Percentiles rank a stretch among this genome's conserved stretches.
Evolutionary conservation across 2,888 invertebrate genomes (phyloP).

Genomic region (Plusia festucae): DNA sequence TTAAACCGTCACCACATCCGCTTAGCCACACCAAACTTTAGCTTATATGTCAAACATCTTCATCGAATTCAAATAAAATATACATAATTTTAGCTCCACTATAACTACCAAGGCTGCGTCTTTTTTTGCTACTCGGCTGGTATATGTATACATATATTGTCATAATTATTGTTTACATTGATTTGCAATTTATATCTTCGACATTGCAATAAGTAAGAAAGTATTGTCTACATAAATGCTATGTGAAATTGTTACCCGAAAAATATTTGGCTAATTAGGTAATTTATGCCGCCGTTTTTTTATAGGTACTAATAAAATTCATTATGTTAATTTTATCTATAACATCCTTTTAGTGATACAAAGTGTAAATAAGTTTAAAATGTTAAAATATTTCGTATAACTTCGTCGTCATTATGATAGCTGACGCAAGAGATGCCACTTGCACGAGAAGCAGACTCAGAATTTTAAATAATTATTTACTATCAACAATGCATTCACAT

Average conservation of each 20-base stretch:
- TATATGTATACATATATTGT: neutral
- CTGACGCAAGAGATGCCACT: neutral
- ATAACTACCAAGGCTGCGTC: constrained; percentile 34
- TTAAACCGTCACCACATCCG: constrained; percentile 27
- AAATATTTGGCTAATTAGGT: too few species aligned
- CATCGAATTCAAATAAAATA: constrained; percentile 15
- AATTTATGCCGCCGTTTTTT: neutral
- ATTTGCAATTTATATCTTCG: constrained; percentile 5
- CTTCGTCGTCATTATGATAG: neutral
- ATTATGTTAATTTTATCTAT: constrained; percentile 1
- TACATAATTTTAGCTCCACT: constrained; percentile 16
- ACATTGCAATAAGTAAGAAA: neutral
- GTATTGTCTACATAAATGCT: neutral
- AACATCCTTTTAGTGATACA: neutral
- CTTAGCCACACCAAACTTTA: constrained; percentile 22
- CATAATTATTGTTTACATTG: neutral
- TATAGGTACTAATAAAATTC: neutral
- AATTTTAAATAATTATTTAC: too few species aligned
- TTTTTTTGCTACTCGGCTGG: constrained; percentile 33
- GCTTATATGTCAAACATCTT: constrained; percentile 24
- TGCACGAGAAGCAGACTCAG: too few species aligned
- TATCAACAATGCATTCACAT: too few species aligned
- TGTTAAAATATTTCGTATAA: neutral
- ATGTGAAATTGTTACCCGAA: too few species aligned
- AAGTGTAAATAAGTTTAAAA: neutral